These are phyloP conservation scores for Pungitius pungitius DNA, from an alignment of 2,113 vertebrate species.

Conservation along the genomic window DNA sequence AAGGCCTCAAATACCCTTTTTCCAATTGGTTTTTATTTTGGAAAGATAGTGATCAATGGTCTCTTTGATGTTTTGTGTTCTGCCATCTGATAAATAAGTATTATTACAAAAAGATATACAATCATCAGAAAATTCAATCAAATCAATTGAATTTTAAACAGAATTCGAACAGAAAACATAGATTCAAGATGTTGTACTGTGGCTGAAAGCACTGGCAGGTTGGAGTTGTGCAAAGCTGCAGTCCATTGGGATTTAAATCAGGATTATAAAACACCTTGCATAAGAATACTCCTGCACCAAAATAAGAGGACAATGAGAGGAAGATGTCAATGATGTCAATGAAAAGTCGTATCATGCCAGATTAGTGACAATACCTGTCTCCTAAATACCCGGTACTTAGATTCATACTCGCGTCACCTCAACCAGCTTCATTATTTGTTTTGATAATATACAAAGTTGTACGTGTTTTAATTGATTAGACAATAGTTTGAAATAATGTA, in stretches of 20 bases:
- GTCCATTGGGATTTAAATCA: not conserved
- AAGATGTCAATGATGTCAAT: conserved; percentile 2
- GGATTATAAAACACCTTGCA: not conserved
- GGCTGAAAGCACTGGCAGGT: not conserved
- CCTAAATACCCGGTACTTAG: not conserved
- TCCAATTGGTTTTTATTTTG: too few relatives aligned
- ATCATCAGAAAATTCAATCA: not conserved
- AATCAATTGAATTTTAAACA: too few relatives aligned
- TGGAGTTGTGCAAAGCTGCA: not conserved
- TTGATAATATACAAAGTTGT: not conserved
- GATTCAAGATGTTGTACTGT: too few relatives aligned
- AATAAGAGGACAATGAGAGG: not conserved
- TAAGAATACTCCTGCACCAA: not conserved
- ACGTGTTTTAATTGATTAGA: conserved; percentile 1
- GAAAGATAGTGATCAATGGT: not conserved
- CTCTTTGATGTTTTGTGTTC: not conserved
- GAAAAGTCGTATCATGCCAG: not conserved
- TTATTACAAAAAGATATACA: not conserved
- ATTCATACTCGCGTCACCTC: not conserved
- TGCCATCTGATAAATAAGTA: not conserved
- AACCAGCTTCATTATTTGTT: not conserved
- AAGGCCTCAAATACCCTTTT: not conserved
- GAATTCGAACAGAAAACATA: too few relatives aligned
- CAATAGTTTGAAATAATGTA: not conserved
- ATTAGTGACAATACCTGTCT: not conserved